Percentiles rank a stretch among this genome's conserved stretches.
Evolutionary conservation across 2,888 invertebrate genomes (phyloP).

Genomic region (Lasioglossum morio): DNA sequence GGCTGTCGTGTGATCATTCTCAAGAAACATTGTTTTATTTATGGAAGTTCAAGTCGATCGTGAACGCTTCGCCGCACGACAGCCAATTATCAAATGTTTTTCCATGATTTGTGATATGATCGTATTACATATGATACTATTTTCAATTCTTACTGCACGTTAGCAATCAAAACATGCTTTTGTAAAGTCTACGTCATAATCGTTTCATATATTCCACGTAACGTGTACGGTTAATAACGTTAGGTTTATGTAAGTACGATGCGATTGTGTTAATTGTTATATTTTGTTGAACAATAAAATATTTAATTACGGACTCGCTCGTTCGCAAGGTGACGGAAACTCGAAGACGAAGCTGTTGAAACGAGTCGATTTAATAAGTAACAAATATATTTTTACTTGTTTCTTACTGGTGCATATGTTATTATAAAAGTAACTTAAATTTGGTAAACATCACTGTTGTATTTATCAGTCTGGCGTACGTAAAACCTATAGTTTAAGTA

Average conservation of each 20-base stretch:
- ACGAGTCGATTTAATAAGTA: slow-evolving; percentile 34
- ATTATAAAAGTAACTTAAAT: slow-evolving; percentile 63
- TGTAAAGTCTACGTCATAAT: slow-evolving; percentile 47
- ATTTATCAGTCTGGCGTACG: slow-evolving; percentile 55
- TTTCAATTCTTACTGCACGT: slow-evolving; percentile 39
- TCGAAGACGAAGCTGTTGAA: background rate
- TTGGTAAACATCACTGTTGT: slow-evolving; percentile 58
- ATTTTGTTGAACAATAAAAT: slow-evolving; percentile 82
- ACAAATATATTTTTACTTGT: slow-evolving; percentile 61
- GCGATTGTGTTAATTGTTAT: slow-evolving; percentile 76
- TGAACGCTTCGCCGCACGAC: slow-evolving; percentile 28
- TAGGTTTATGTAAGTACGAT: slow-evolving; percentile 64
- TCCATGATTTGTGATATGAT: slow-evolving; percentile 47
- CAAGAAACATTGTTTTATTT: slow-evolving; percentile 4
- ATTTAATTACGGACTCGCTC: slow-evolving; percentile 69
- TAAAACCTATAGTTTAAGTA: slow-evolving; percentile 43
- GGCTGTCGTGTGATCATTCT: slow-evolving; percentile 21
- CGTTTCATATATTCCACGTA: slow-evolving; percentile 52
- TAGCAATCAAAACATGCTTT: slow-evolving; percentile 52
- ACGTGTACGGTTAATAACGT: slow-evolving; percentile 50
- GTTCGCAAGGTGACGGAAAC: background rate
- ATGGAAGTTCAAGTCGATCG: background rate
- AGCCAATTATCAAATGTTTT: slow-evolving; percentile 40
- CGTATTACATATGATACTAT: slow-evolving; percentile 12
- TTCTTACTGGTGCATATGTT: slow-evolving; percentile 47